Base-by-base conservation (phyloP, 2,797 vertebrate genomes). In the Sardinella longiceps region DNA sequence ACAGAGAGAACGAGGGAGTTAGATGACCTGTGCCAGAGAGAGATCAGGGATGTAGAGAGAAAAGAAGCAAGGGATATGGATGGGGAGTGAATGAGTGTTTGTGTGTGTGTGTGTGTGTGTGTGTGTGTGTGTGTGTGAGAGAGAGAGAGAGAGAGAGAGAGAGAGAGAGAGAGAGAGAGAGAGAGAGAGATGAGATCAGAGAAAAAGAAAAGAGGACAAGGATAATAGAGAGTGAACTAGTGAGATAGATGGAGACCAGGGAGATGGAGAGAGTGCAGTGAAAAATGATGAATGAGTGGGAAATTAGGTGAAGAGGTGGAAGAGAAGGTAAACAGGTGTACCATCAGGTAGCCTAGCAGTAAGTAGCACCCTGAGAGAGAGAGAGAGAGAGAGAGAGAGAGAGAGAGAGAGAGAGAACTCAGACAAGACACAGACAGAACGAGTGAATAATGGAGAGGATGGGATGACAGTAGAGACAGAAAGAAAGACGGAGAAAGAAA, bases 121-220 rank as follows among this genome's bases (percentile, higher is more conserved):
- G 51, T 56, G 51, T 87, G 90, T 92, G 93, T 93, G 92, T 92
- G 93, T 87, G 93, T 90, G 51, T n/a, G 53, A 58, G 53, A 58
- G n/a, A n/a, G n/a, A 5, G 9, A 63, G 58, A 63, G 58, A 6
- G n/a, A 60, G 23, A 25, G 56, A 60, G 5, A 4, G 56, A 60
- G n/a, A 25, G 56, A 60, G 56, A 25, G n/a, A 25, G 56, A 25
- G 18, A 60, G 23, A 25, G 56, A 6, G 56, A 60, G 56, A 56
- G 53, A 23, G 58, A 60, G 6, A 60, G n/a, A 60, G 58, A 28
- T 11, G 5, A n/a, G 23, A 10, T 5, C 1, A 25, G 56, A 7
- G n/a, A 60, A 5, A 25, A n/a, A 60, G 56, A 5, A 5, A n/a
- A 20, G 5, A 23, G 1, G 53, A 56, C 43, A 5, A 56, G 18